Conservation (phyloP, 2,888 invertebrate genomes). For the Brenthis hecate region DNA sequence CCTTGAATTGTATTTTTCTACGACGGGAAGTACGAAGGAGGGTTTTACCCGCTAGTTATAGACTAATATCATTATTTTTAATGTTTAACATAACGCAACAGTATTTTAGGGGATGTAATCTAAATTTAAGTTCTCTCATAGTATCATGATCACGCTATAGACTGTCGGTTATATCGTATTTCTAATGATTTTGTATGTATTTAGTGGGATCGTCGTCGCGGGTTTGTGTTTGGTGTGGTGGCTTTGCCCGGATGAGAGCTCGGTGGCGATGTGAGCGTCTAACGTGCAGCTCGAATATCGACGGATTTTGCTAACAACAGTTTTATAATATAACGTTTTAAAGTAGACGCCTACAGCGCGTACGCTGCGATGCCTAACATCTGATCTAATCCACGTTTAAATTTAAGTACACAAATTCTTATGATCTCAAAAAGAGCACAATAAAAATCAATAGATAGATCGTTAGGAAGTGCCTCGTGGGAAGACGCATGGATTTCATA, state of each 20-base stretch:
- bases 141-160: conserved; percentile 52
- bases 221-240: conserved; percentile 37
- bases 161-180: conserved; percentile 51
- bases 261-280: conserved; percentile 11
- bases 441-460: conserved; percentile 38
- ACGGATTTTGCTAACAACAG: not conserved
- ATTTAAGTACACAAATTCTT: conserved; percentile 45
- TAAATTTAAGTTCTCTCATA: conserved; percentile 71
- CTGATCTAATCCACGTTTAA: conserved; percentile 53
- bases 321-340: not conserved
- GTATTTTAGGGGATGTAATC: conserved; percentile 77
- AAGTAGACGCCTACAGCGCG: conserved; percentile 15
- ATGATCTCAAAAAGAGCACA: conserved; percentile 59
- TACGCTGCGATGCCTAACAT: conserved; percentile 22
- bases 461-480: conserved; percentile 71
- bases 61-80: conserved; percentile 80
- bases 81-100: conserved; percentile 75
- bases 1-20: conserved; percentile 35
- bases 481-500: conserved; percentile 61
- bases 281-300: not conserved
- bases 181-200: conserved; percentile 45
- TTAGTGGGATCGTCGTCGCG: conserved; percentile 45
- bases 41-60: conserved; percentile 58
- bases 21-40: conserved; percentile 34
- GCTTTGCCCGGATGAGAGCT: conserved; percentile 37